phyloP scores from a whole-genome alignment of 2,888 invertebrate genomes.

The Altica lythri region DNA sequence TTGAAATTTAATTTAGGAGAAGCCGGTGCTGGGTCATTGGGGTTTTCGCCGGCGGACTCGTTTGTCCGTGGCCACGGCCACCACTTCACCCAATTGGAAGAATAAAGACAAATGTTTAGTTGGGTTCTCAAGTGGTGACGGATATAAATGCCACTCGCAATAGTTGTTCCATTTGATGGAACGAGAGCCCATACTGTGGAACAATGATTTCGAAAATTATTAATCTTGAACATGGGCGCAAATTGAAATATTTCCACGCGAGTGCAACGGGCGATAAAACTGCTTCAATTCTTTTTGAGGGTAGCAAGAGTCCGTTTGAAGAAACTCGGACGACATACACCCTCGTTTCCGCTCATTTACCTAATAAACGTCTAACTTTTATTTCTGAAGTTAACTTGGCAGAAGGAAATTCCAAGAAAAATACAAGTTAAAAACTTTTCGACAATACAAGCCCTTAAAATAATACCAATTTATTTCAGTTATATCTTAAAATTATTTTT shows the following conservation, averaged over 20 bases:
- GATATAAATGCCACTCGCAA: slow-evolving; percentile 58
- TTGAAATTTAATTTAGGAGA: neutral
- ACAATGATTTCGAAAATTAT: slow-evolving; percentile 50
- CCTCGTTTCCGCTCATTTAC: slow-evolving; percentile 12
- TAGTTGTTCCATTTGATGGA: slow-evolving; percentile 56
- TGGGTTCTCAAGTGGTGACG: slow-evolving; percentile 52
- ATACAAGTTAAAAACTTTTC: neutral
- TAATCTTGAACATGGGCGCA: slow-evolving; percentile 41
- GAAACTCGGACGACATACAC: slow-evolving; percentile 8
- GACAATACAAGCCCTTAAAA: no score
- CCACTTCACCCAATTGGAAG: slow-evolving; percentile 58
- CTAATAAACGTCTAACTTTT: slow-evolving; percentile 12
- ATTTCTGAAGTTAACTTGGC: slow-evolving; percentile 13
- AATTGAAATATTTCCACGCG: slow-evolving; percentile 31
- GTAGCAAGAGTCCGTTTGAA: slow-evolving; percentile 5
- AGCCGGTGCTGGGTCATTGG: neutral
- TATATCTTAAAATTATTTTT: no score
- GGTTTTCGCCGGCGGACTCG: slow-evolving; percentile 23
- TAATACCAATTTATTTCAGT: no score
- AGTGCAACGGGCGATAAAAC: slow-evolving; percentile 22
- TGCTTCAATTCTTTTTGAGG: slow-evolving; percentile 15
- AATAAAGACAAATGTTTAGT: slow-evolving; percentile 61
- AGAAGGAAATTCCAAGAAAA: neutral
- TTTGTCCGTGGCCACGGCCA: slow-evolving; percentile 47
- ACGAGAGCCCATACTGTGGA: slow-evolving; percentile 49